Base-by-base conservation (phyloP, 2,797 vertebrate genomes). In the Gambusia yucatana region DNA sequence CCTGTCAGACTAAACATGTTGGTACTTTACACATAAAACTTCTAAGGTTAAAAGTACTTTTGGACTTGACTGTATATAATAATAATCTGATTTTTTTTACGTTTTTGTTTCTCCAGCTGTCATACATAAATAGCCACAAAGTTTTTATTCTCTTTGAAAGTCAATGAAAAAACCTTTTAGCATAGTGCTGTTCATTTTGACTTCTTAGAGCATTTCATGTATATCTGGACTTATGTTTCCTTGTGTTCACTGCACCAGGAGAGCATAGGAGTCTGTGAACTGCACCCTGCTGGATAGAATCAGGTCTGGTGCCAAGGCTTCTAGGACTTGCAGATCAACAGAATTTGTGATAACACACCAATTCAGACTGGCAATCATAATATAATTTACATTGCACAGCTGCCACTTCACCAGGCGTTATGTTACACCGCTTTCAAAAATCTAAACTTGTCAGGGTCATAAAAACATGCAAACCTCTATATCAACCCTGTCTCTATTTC, bases 281-380 rank as follows among this genome's bases (percentile, higher is more conserved):
- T 81, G 28, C 80, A 47, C 71, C 85, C 28, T 17, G 25, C 86
- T 85, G 78, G 52, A 85, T 73, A 77, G 44, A 82, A 25, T 92
- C 87, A 90, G 77, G 65, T 85, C 67, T 59, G 44, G 61, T 81
- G 76, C 79, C 81, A 81, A 47, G 65, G 80, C 70, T 82, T 82
- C 75, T 67, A 46, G 67, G 82, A 79, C 81, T 88, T 75, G 76
- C 72, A 81, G 33, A 91, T 86, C 91, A 90, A 91, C 79, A 92
- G 39, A 83, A 81, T 83, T 83, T 87, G 86, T 88, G 57, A 82
- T 75, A 82, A 80, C 61, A 67, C 78, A 74, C 80, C 87, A 86
- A 79, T 85, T 76, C 69, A 87, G 85, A 83, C 75, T 72, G 82
- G 88, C 78, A 76, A 73, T 78, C 76, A 82, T 73, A 72, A 89